A percentile compares a stretch with the other conserved stretches of the same genome.
Evolutionary conservation across 2,888 invertebrate species (phyloP).

Genomic region (Temnothorax unifasciatus): DNA sequence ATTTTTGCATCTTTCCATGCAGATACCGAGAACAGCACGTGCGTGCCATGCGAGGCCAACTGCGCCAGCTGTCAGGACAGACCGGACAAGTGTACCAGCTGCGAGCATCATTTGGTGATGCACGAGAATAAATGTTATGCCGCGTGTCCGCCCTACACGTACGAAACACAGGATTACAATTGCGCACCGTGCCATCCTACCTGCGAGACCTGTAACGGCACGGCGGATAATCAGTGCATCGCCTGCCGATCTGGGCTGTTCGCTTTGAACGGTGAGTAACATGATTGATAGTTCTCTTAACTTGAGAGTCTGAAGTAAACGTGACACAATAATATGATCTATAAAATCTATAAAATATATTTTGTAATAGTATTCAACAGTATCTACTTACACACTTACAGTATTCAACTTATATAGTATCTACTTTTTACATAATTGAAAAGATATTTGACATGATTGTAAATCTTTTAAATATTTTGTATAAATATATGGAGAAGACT

Average conservation of each 20-base stretch:
- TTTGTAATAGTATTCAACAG: background rate
- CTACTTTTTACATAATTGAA: background rate
- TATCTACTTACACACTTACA: background rate
- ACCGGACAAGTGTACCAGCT: constrained; percentile 94
- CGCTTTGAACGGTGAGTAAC: constrained; percentile 90
- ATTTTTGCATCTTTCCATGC: constrained; percentile 37
- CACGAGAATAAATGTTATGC: constrained; percentile 94
- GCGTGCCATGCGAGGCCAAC: constrained; percentile 94
- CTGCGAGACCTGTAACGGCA: constrained; percentile 94
- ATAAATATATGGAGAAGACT: background rate
- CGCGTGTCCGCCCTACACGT: constrained; percentile 93
- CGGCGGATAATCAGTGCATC: constrained; percentile 93
- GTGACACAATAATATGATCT: background rate
- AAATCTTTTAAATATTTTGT: background rate
- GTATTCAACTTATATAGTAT: background rate
- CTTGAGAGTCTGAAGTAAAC: background rate
- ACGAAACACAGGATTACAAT: constrained; percentile 95
- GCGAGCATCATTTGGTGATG: constrained; percentile 95
- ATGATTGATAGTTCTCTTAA: background rate
- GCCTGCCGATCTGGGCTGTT: constrained; percentile 92
- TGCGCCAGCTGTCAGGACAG: constrained; percentile 94
- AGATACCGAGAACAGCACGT: constrained; percentile 92
- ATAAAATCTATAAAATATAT: background rate
- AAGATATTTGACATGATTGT: background rate
- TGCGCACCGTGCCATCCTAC: constrained; percentile 93